Evolutionary conservation across 2,888 invertebrate species (phyloP), one percentile per base, ranked within the genome.

Genomic region (Polymixis flavicincta): DNA sequence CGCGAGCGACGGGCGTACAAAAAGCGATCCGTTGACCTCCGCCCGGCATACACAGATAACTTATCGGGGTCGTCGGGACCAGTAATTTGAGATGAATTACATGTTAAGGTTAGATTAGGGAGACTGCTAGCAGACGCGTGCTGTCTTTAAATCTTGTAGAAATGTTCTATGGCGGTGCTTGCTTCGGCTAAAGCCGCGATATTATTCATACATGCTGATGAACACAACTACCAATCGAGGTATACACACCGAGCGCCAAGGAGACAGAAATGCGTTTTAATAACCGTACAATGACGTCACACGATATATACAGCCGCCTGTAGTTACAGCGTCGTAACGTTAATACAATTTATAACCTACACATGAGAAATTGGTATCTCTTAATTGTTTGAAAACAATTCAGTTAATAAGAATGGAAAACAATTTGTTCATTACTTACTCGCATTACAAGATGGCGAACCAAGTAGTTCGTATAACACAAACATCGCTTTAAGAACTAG

Each of bases 1-100:
- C 88, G 70, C 83, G 80, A 67, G 59, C 63, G 63, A 64, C 80
- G 82, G 75, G 61, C 74, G 66, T 68, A 86, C 86, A 85, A 87
- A 89, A 88, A 86, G 82, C 77, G 72, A 74, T 76, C 73, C 72
- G 75, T 78, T 83, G 84, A 88, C 89, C 88, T 84, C 78, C 79
- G 22, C 69, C 66, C 74, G 71, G 80, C 77, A 61, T 78, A 82
- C 76, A 77, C 81, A 78, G 85, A 85, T 86, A 85, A 74, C 85
- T 71, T 82, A 87, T 87, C 84, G 57, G 76, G 80, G 70, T 74
- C 71, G 55, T 57, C 50, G 63, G 65, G 32, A 64, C 59, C 78
- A 73, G 59, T 80, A 70, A 81, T 86, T 77, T 85, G 61, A 83
- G 77, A 87, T 83, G 78, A 83, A 87, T 85, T 79, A 79, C 76